Evolutionary conservation across 53 echinoderm and acorn worm genomes (phyloP).

Genomic region (Hippasteria phrygiana): DNA sequence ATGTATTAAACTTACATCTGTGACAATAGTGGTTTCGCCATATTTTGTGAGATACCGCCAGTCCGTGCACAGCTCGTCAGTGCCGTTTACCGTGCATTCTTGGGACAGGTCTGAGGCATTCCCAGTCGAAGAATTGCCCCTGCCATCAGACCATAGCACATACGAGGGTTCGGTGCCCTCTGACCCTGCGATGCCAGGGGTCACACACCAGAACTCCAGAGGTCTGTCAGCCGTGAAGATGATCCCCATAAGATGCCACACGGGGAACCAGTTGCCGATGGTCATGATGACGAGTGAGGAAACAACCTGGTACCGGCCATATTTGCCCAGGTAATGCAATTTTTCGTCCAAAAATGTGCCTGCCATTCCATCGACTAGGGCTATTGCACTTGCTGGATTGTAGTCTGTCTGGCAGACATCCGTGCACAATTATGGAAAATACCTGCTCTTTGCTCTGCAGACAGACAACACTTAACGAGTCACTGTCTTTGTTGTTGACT

Average conservation of each 20-base stretch:
- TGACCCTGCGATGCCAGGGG: neutral
- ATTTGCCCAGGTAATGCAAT: slow-evolving; percentile 75
- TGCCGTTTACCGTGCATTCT: slow-evolving; percentile 2
- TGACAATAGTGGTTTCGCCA: slow-evolving; percentile 21
- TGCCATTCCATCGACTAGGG: too few relatives aligned
- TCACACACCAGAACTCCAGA: neutral
- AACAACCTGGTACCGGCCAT: slow-evolving; percentile 83
- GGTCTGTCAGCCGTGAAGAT: slow-evolving; percentile 62
- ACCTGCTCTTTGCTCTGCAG: too few relatives aligned
- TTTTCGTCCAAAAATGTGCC: slow-evolving; percentile 64
- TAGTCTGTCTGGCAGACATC: too few relatives aligned
- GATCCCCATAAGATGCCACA: slow-evolving; percentile 85
- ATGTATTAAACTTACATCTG: slow-evolving; percentile 16
- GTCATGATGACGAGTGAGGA: slow-evolving; percentile 73
- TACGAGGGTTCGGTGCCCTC: neutral
- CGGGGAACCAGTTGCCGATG: slow-evolving; percentile 86
- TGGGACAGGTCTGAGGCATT: neutral
- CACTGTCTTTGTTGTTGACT: too few relatives aligned
- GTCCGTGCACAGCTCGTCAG: slow-evolving; percentile 6
- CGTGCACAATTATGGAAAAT: too few relatives aligned
- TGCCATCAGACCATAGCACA: neutral
- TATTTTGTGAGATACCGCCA: slow-evolving; percentile 41
- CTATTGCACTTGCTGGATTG: too few relatives aligned
- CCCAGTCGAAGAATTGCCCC: neutral
- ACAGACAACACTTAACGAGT: too few relatives aligned